Conservation (phyloP, 1,140 invertebrate genomes). For the Drosophila lowei region DNA sequence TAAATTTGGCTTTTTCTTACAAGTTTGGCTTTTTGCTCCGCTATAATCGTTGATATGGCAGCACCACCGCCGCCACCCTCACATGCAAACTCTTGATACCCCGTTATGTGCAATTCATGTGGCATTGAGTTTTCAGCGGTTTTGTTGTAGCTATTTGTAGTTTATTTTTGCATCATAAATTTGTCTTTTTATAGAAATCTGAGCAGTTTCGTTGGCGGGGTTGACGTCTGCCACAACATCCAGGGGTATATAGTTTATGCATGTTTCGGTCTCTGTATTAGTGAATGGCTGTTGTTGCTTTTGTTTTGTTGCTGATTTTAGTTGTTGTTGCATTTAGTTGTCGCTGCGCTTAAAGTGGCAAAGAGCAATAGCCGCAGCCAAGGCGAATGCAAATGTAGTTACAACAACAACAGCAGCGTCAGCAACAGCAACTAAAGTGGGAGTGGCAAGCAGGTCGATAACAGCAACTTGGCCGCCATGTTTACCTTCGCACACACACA, state of each 20-base stretch:
- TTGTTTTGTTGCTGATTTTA: conserved; percentile 31
- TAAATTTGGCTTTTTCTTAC: too few species aligned
- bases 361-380: conserved; percentile 79
- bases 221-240: conserved; percentile 13
- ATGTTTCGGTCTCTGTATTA: conserved; percentile 27
- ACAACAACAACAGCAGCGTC: conserved; percentile 27
- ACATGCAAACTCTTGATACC: neutral
- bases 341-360: conserved; percentile 69
- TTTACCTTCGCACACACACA: conserved; percentile 51
- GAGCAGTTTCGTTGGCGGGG: conserved; percentile 37
- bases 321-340: conserved; percentile 47
- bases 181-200: too few species aligned
- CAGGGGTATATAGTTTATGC: conserved; percentile 4
- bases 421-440: conserved; percentile 37
- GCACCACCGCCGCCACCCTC: neutral
- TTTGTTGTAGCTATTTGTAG: conserved; percentile 5
- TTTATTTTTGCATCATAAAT: conserved; percentile 17
- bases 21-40: too few species aligned
- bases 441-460: conserved; percentile 61
- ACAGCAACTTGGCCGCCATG: conserved; percentile 55
- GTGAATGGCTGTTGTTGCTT: conserved; percentile 41
- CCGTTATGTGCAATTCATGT: conserved; percentile 36
- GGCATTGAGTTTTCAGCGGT: conserved; percentile 32
- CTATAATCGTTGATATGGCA: too few species aligned
- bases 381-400: conserved; percentile 76